Conservation (phyloP, 2,113 vertebrate species). For the Osmerus eperlanus region DNA sequence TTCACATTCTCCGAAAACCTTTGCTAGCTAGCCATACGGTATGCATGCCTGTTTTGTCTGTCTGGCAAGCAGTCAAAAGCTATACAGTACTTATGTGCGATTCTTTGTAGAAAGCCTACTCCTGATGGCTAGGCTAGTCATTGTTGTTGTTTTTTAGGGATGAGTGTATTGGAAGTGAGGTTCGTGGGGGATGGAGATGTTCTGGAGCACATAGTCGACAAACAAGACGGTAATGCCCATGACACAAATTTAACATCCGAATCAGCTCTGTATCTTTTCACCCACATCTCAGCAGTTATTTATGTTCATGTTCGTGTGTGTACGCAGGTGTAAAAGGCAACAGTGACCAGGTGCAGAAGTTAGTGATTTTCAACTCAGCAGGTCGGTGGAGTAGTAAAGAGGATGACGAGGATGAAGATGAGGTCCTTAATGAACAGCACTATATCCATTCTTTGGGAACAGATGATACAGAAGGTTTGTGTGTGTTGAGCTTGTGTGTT, state of each 20-base stretch:
- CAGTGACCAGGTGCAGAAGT: constrained; percentile 64
- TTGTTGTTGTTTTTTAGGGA: constrained; percentile 42
- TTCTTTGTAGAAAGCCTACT: neutral
- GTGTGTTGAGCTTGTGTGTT: neutral
- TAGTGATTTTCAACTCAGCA: constrained; percentile 67
- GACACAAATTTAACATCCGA: too few relatives aligned
- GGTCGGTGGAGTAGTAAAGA: constrained; percentile 43
- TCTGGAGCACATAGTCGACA: constrained; percentile 87
- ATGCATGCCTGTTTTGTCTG: neutral
- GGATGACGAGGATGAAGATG: constrained; percentile 57
- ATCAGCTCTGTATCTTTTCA: neutral
- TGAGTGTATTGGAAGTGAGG: constrained; percentile 78
- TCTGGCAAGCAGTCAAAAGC: neutral
- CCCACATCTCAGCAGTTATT: too few relatives aligned
- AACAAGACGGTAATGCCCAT: constrained; percentile 75
- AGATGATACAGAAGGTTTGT: constrained; percentile 72
- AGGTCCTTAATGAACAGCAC: constrained; percentile 74
- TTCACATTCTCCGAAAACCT: neutral
- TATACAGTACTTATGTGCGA: neutral
- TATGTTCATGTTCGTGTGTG: neutral
- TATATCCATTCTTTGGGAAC: constrained; percentile 81
- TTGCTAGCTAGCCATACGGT: neutral
- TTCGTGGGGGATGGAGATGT: constrained; percentile 90
- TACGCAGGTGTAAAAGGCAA: constrained; percentile 64
- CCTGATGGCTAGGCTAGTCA: neutral